These are phyloP conservation scores for Pseudococcus jackbeardsleyi DNA, from an alignment of 2,888 invertebrate species.

Conservation along the genomic window DNA sequence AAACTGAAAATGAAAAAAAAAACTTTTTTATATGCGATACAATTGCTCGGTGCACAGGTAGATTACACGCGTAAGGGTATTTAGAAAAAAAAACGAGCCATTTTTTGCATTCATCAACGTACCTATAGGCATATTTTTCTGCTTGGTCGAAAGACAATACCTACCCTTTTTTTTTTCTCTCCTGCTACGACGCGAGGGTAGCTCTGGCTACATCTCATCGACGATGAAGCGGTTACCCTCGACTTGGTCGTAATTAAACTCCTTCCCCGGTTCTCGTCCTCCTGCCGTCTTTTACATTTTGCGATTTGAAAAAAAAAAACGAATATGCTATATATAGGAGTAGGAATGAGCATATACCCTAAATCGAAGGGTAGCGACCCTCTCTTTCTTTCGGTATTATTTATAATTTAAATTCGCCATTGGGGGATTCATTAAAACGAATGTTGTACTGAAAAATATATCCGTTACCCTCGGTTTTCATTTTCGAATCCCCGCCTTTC, in stretches of 20 bases:
- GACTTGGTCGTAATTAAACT: constrained; percentile 58
- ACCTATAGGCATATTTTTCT: constrained; percentile 36
- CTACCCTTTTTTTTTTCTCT: constrained; percentile 17
- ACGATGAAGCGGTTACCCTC: constrained; percentile 45
- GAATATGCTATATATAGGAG: neutral
- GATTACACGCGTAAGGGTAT: neutral
- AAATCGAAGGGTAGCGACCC: constrained; percentile 64
- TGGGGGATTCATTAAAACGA: constrained; percentile 60
- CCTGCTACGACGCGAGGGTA: neutral
- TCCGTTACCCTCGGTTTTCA: constrained; percentile 60
- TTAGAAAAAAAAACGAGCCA: constrained; percentile 15
- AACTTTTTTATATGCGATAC: neutral
- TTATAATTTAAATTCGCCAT: constrained; percentile 64
- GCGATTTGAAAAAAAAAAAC: constrained; percentile 33
- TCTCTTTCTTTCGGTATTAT: constrained; percentile 57
- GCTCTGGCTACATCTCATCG: neutral
- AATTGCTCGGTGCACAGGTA: constrained; percentile 1
- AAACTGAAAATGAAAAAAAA: constrained; percentile 7
- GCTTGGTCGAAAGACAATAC: constrained; percentile 15
- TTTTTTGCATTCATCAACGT: constrained; percentile 26
- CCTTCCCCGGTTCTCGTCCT: constrained; percentile 44
- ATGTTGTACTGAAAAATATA: constrained; percentile 34
- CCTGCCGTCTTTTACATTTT: neutral
- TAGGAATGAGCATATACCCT: constrained; percentile 22
- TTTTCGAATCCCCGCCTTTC: constrained; percentile 61